Conservation (phyloP, 2,888 invertebrate species). For the Tipula lateralis region DNA sequence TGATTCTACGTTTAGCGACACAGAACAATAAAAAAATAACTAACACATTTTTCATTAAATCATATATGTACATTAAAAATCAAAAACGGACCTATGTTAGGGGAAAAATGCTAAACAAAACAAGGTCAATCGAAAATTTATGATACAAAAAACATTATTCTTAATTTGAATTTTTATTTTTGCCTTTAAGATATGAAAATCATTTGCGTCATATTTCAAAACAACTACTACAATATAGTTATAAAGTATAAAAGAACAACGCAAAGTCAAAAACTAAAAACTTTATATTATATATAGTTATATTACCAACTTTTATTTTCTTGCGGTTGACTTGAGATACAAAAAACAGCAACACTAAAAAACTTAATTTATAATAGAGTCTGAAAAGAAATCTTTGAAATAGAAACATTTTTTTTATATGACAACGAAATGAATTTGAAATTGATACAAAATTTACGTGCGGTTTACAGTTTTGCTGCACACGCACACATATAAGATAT, state of each 20-base stretch:
- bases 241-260: not conserved
- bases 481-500: not conserved
- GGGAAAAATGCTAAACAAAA: not conserved
- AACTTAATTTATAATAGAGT: not conserved
- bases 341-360: not conserved
- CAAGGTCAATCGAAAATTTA: not conserved
- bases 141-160: not conserved
- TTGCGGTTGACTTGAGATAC: not conserved
- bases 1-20: too few species aligned
- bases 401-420: not conserved
- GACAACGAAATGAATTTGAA: not conserved
- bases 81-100: not conserved
- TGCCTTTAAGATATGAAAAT: not conserved
- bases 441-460: not conserved
- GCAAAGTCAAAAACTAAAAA: not conserved
- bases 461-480: not conserved
- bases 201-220: not conserved
- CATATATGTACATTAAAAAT: not conserved
- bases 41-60: not conserved
- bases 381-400: not conserved
- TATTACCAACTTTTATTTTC: constrained; percentile 6
- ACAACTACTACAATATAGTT: not conserved
- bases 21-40: too few species aligned
- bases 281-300: not conserved
- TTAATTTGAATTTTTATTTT: not conserved